phyloP scores from a whole-genome alignment of 2,888 invertebrate species.

The Tiliacea citrago region DNA sequence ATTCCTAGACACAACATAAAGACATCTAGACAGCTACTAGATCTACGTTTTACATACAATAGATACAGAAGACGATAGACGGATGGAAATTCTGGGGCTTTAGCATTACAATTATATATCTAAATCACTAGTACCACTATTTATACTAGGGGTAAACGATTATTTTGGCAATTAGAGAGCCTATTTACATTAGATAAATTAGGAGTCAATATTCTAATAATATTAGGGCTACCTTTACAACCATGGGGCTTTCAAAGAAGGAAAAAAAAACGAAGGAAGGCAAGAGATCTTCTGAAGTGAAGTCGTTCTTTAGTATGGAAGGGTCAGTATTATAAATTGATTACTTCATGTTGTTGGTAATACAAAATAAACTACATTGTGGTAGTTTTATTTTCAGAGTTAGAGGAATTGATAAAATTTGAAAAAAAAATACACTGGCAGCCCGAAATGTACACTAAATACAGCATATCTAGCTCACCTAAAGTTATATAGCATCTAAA shows the following conservation, averaged over 20 bases:
- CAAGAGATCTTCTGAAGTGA: background rate
- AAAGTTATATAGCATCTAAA: slow-evolving; percentile 69
- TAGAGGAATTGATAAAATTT: background rate
- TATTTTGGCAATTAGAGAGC: slow-evolving; percentile 77
- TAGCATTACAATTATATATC: slow-evolving; percentile 85
- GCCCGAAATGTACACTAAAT: slow-evolving; percentile 61
- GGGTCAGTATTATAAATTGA: background rate
- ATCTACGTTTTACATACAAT: slow-evolving; percentile 87
- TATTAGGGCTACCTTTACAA: slow-evolving; percentile 54
- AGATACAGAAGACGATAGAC: slow-evolving; percentile 90
- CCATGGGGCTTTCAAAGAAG: background rate
- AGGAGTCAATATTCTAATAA: slow-evolving; percentile 53
- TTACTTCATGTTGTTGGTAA: background rate
- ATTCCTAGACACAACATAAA: slow-evolving; percentile 70
- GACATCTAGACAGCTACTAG: slow-evolving; percentile 83
- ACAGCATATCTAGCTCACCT: slow-evolving; percentile 77
- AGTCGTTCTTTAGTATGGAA: background rate
- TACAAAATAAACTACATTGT: background rate
- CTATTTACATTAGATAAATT: slow-evolving; percentile 68
- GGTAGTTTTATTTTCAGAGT: background rate
- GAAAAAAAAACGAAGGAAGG: background rate
- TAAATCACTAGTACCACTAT: slow-evolving; percentile 71
- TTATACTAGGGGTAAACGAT: slow-evolving; percentile 66
- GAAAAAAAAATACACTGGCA: slow-evolving; percentile 35
- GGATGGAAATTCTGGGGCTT: slow-evolving; percentile 91